These are phyloP conservation scores for Sceliomorpha sp. DNA, from an alignment of 2,888 invertebrate genomes.

Conservation along the genomic window DNA sequence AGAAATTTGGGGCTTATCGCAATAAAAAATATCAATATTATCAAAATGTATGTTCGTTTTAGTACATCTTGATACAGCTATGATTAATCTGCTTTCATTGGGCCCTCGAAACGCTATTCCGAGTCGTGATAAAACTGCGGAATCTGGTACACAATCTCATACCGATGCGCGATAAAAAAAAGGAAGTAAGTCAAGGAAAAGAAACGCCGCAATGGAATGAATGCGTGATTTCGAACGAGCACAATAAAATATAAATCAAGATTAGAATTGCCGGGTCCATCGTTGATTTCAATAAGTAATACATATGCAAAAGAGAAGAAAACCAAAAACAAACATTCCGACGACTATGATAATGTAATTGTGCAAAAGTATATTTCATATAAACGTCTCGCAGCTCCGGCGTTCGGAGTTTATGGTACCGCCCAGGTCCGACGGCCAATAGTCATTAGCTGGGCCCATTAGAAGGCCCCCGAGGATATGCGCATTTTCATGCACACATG, in stretches of 20 bases:
- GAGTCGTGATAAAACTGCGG: too few relatives aligned
- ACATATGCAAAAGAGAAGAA: constrained; percentile 42
- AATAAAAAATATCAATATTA: too few relatives aligned
- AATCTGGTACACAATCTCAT: too few relatives aligned
- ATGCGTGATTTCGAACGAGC: constrained; percentile 31
- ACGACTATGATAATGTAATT: constrained; percentile 56
- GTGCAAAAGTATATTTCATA: constrained; percentile 55
- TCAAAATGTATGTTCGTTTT: too few relatives aligned
- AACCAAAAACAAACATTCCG: constrained; percentile 43
- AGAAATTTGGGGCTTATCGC: too few relatives aligned
- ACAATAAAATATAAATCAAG: constrained; percentile 54
- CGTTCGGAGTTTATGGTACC: constrained; percentile 74
- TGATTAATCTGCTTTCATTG: too few relatives aligned
- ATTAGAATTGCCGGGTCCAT: constrained; percentile 39
- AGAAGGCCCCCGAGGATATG: constrained; percentile 73
- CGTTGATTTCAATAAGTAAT: constrained; percentile 55
- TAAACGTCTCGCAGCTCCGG: constrained; percentile 47
- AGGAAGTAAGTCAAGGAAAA: neutral
- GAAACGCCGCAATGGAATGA: constrained; percentile 32
- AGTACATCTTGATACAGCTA: too few relatives aligned
- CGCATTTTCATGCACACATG: constrained; percentile 65
- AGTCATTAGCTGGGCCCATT: constrained; percentile 81
- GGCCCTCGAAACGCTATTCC: too few relatives aligned
- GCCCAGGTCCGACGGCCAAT: constrained; percentile 80
- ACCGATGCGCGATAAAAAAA: neutral